These are phyloP conservation scores for Hanleya hanleyi DNA, from an alignment of 2,888 invertebrate genomes.

Conservation along the genomic window DNA sequence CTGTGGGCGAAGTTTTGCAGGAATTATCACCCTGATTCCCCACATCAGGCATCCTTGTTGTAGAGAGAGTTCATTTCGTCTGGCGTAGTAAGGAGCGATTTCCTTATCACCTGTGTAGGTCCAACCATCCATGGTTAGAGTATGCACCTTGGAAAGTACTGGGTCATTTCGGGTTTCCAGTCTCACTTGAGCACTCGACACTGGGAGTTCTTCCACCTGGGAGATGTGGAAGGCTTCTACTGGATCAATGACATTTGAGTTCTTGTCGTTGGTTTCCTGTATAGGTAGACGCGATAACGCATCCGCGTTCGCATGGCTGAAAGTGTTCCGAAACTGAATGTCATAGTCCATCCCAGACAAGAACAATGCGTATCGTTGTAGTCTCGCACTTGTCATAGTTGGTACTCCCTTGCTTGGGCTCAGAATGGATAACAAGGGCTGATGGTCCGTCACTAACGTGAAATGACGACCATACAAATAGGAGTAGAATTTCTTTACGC, in stretches of 20 bases:
- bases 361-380: conserved; percentile 8
- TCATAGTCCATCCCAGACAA: conserved; percentile 3
- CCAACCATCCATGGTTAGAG: not conserved
- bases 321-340: not conserved
- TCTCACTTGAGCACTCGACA: not conserved
- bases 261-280: not conserved
- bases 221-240: conserved; percentile 13
- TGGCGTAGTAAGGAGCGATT: not conserved
- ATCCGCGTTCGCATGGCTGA: not conserved
- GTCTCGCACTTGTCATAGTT: not conserved
- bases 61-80: conserved; percentile 4
- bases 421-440: conserved; percentile 11
- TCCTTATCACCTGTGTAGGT: not conserved
- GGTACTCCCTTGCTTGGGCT: conserved; percentile 5
- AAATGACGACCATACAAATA: conserved; percentile 64
- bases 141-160: not conserved
- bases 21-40: conserved; percentile 9
- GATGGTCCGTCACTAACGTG: conserved; percentile 24
- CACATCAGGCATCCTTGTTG: not conserved
- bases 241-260: conserved; percentile 23
- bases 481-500: conserved; percentile 12
- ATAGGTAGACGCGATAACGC: conserved; percentile 3
- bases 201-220: not conserved
- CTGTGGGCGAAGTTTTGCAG: not conserved
- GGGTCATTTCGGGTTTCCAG: not conserved